Evolutionary conservation across 2,797 vertebrate species (phyloP).

Genomic region (Petrocephalus sullivani): DNA sequence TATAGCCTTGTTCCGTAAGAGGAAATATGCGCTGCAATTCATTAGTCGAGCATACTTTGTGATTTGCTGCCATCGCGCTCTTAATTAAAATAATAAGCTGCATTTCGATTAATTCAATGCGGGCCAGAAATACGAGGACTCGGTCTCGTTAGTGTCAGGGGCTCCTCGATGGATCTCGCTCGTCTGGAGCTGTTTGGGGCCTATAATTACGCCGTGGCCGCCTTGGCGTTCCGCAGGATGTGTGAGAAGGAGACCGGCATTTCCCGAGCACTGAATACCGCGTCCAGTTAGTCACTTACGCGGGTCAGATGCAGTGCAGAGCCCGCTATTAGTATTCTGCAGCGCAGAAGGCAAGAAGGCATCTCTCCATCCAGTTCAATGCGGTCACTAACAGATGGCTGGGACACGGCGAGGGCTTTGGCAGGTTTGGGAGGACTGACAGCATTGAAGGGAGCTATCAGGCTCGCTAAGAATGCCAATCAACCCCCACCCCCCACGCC

Average conservation of each 20-base stretch:
- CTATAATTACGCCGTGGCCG: background rate
- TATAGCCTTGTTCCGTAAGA: background rate
- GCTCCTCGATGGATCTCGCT: background rate
- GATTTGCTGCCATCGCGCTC: background rate
- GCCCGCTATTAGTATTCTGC: background rate
- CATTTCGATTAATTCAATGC: background rate
- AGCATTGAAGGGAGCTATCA: background rate
- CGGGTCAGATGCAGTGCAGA: background rate
- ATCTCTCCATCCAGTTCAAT: background rate
- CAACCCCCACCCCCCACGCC: background rate
- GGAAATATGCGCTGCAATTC: background rate
- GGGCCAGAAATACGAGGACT: background rate
- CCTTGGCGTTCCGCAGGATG: background rate
- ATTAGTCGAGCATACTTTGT: background rate
- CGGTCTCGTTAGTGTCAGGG: background rate
- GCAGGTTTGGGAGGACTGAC: background rate
- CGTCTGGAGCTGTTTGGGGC: background rate
- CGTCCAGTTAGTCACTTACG: background rate
- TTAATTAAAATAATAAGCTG: slow-evolving; percentile 6
- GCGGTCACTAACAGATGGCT: slow-evolving; percentile 4
- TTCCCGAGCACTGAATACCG: background rate
- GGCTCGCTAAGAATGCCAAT: background rate
- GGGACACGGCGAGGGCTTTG: background rate
- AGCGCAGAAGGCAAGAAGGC: background rate
- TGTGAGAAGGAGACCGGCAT: background rate